phyloP scores from a whole-genome alignment of 2,113 vertebrate genomes.

The Varanus salvator region DNA sequence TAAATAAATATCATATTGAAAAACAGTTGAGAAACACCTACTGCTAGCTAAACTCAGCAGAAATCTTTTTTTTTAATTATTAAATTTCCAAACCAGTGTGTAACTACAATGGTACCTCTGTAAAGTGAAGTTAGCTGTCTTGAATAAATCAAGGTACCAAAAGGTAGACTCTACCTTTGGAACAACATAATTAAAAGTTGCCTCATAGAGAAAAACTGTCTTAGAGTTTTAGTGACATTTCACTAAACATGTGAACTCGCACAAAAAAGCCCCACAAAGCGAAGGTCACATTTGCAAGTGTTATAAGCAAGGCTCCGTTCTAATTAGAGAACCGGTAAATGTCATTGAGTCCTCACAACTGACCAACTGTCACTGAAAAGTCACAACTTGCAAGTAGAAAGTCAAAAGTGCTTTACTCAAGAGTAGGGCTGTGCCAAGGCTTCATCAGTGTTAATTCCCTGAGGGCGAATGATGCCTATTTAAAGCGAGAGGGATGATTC shows the following conservation, averaged over 20 bases:
- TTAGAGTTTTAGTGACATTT: slow-evolving; percentile 80
- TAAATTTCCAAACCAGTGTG: background rate
- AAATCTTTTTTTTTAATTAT: slow-evolving; percentile 2
- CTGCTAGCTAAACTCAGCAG: background rate
- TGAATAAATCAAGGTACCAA: slow-evolving; percentile 28
- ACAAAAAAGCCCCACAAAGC: slow-evolving; percentile 71
- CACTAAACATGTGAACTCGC: slow-evolving; percentile 72
- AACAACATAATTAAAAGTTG: slow-evolving; percentile 73
- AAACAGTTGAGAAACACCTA: background rate
- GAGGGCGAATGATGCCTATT: too few species aligned
- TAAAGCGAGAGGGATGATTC: background rate
- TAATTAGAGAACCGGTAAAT: slow-evolving; percentile 84
- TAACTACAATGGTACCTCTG: background rate
- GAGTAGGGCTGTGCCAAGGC: background rate
- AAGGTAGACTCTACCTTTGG: slow-evolving; percentile 48
- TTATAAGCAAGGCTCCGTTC: slow-evolving; percentile 77
- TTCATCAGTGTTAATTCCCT: background rate
- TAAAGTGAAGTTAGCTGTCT: slow-evolving; percentile 10
- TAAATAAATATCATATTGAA: background rate
- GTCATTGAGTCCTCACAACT: slow-evolving; percentile 74
- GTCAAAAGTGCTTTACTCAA: slow-evolving; percentile 27
- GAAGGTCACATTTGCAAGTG: slow-evolving; percentile 89
- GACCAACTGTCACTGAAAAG: slow-evolving; percentile 69
- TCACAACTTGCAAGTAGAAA: slow-evolving; percentile 46
- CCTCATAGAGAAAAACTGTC: slow-evolving; percentile 50